A percentile compares a stretch with the other conserved stretches of the same genome.
Conservation (phyloP, 2,797 vertebrate species). For the Amniataba percoides region DNA sequence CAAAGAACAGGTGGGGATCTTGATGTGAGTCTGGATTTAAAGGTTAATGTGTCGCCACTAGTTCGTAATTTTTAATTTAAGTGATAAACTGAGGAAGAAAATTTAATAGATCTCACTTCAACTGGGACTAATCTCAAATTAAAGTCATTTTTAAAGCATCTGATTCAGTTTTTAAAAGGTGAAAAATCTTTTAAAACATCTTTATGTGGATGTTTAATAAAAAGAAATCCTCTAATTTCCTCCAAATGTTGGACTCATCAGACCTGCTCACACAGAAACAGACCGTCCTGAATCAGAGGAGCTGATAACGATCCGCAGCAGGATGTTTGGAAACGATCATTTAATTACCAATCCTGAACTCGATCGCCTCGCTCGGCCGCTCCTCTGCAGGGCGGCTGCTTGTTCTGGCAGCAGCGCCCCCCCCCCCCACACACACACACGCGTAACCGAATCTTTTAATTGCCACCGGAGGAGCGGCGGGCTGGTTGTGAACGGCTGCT, state of each 20-base stretch:
- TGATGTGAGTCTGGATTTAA: too few species aligned
- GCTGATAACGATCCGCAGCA: conserved; percentile 37
- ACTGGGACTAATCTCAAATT: neutral
- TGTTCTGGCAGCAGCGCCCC: conserved; percentile 27
- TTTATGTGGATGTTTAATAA: neutral
- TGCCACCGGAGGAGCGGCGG: conserved; percentile 24
- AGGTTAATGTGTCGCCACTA: too few species aligned
- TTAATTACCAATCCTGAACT: conserved; percentile 51
- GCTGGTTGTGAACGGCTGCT: conserved; percentile 25
- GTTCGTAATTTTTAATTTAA: too few species aligned
- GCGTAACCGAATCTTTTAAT: conserved; percentile 49
- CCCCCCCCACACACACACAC: too few species aligned
- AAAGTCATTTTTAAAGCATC: too few species aligned
- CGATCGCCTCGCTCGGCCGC: conserved; percentile 10
- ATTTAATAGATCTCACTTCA: neutral
- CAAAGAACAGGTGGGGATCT: neutral
- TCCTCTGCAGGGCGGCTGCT: conserved; percentile 33
- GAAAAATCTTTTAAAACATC: neutral
- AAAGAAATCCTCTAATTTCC: conserved; percentile 3
- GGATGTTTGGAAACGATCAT: conserved; percentile 61
- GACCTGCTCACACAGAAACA: neutral
- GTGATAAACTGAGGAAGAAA: neutral
- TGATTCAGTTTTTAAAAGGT: neutral
- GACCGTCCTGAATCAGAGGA: conserved; percentile 12
- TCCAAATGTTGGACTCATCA: conserved; percentile 8